Evolutionary conservation across 2,797 vertebrate genomes (phyloP), one percentile per base, ranked within the genome.

Genomic region (Diglossa cyanea): DNA sequence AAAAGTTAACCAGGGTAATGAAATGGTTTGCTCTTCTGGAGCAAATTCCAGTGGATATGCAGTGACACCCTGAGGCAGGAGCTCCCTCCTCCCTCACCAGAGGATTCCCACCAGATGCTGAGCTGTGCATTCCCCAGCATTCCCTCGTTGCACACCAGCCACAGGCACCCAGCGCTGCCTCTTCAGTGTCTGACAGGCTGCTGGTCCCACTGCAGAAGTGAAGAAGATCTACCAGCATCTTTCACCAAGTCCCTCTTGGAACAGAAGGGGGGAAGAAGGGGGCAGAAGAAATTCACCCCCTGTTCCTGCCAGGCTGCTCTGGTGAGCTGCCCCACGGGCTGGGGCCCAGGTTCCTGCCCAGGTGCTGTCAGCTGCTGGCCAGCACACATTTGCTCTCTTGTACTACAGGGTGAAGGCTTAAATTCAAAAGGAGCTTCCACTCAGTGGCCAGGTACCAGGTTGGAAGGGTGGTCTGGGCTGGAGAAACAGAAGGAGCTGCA

Each of bases 401-500:
- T 77, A 80, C 73, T 89, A 68, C 61, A 76, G 90, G 76, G 65
- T 54, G 37, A 84, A 78, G 94, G 82, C 68, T 94, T 57, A 79
- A 81, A 95, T 76, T 93, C 84, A 68, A 79, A 83, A 73, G 55
- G 84, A 95, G 42, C 23, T 88, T 95, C 71, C 62, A 62, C 89
- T 86, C 84, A 65, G 82, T 48, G 47, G 87, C 78, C n/a, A 90
- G 84, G 92, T 86, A 24, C 25, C 63, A 90, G 91, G 95, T 54
- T 57, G 68, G 76, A 66, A 91, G 97, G 97, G 95, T 97, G 97
- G 93, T 96, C 98, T 98, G 84, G 81, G 35, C 70, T 83, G 77
- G 75, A 96, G 93, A 88, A 97, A 97, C 95, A 57, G 96, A 86
- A 94, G 95, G 93, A 98, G 96, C 86, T 98, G 94, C 85, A 98